Evolutionary conservation across 2,113 vertebrate species (phyloP).

Genomic region (Poicephalus meyeri): DNA sequence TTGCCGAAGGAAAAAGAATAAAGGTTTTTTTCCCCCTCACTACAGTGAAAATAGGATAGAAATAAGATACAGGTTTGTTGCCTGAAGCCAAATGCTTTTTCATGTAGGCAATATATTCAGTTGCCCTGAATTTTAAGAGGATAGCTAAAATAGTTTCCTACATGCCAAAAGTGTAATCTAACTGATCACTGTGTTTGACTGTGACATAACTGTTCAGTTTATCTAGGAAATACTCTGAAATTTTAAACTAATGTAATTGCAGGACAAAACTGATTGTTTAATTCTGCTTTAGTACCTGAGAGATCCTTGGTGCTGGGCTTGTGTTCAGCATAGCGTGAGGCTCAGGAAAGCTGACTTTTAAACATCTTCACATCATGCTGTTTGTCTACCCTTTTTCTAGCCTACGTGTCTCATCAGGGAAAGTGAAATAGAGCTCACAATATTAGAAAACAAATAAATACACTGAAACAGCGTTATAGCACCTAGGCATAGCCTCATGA

Average conservation of each 20-base stretch:
- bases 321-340: background rate
- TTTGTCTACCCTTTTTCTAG: background rate
- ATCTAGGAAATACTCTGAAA: background rate
- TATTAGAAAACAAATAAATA: background rate
- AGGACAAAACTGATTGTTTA: background rate
- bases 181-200: background rate
- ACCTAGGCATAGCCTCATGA: background rate
- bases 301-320: background rate
- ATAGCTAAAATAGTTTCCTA: background rate
- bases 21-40: rapidly evolving
- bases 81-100: background rate
- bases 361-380: background rate
- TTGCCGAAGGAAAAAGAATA: background rate
- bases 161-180: background rate
- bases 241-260: background rate
- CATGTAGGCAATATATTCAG: background rate
- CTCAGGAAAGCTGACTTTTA: background rate
- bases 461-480: background rate
- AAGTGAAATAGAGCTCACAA: background rate
- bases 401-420: background rate
- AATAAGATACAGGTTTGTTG: background rate
- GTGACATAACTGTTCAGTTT: background rate
- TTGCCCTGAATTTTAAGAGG: background rate
- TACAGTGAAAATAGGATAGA: background rate
- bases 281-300: background rate